phyloP scores from a whole-genome alignment of 1,140 invertebrate genomes.

The Ooceraea biroi region DNA sequence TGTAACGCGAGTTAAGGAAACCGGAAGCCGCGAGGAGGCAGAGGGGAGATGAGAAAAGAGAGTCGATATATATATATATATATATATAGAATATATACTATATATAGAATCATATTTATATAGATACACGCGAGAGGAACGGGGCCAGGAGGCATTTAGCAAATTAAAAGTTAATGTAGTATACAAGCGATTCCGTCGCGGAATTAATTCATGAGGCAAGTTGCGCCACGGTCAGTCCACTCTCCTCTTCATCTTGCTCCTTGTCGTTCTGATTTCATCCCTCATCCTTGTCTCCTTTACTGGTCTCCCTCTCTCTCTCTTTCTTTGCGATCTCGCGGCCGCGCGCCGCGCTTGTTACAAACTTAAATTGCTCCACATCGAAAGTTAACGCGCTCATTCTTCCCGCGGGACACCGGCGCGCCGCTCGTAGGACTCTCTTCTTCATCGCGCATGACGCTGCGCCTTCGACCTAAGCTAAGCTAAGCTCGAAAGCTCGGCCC shows the following conservation, averaged over 20 bases:
- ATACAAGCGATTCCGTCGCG: slow-evolving; percentile 80
- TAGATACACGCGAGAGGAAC: slow-evolving; percentile 1
- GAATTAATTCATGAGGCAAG: slow-evolving; percentile 82
- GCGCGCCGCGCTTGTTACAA: slow-evolving; percentile 77
- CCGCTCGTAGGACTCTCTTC: slow-evolving; percentile 24
- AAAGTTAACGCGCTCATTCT: slow-evolving; percentile 79
- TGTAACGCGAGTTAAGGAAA: slow-evolving; percentile 44
- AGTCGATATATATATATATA: slow-evolving; percentile 62
- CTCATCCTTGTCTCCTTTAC: slow-evolving; percentile 44
- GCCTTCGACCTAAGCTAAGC: slow-evolving; percentile 2
- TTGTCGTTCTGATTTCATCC: slow-evolving; percentile 56
- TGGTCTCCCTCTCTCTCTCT: slow-evolving; percentile 26
- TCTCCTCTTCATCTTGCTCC: slow-evolving; percentile 5
- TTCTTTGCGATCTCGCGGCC: slow-evolving; percentile 36
- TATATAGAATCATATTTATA: no score
- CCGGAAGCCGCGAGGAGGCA: no score
- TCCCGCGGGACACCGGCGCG: slow-evolving; percentile 60
- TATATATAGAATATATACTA: no score
- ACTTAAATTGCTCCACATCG: slow-evolving; percentile 81
- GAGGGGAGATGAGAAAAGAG: background rate
- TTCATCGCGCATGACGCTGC: background rate
- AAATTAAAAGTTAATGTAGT: slow-evolving; percentile 83
- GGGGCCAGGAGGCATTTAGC: slow-evolving; percentile 70
- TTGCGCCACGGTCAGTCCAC: slow-evolving; percentile 75
- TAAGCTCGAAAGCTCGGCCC: slow-evolving; percentile 18